phyloP scores from a whole-genome alignment of 1,140 invertebrate species.

The Conus ventricosus region DNA sequence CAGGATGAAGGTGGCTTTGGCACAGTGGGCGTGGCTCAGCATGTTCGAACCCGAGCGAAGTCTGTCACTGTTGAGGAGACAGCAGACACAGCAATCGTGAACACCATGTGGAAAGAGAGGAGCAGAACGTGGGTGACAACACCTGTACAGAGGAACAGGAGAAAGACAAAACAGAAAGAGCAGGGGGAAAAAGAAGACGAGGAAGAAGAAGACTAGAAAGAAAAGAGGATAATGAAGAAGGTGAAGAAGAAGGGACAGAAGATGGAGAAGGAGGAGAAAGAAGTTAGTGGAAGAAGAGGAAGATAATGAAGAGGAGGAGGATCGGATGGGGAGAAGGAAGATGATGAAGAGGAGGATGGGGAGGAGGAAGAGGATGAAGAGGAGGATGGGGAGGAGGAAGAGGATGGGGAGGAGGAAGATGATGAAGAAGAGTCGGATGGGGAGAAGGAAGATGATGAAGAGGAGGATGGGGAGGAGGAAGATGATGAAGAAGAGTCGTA shows the following conservation, averaged over 20 bases:
- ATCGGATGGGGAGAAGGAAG: not conserved
- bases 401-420: not conserved
- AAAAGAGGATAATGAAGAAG: too few relatives aligned
- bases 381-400: too few relatives aligned
- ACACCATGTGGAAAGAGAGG: too few relatives aligned
- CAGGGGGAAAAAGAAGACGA: too few relatives aligned
- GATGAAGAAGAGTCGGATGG: too few relatives aligned
- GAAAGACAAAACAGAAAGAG: too few relatives aligned
- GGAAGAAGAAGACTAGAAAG: too few relatives aligned
- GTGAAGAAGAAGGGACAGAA: not conserved
- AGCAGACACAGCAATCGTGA: not conserved
- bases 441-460: not conserved
- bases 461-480: not conserved
- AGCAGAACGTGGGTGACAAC: not conserved
- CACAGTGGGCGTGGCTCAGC: conserved; percentile 90
- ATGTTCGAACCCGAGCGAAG: conserved; percentile 92
- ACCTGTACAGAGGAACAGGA: not conserved
- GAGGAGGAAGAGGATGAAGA: too few relatives aligned
- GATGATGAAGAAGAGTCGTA: not conserved
- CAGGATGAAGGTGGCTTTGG: conserved; percentile 88
- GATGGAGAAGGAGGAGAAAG: not conserved
- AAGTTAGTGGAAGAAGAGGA: too few relatives aligned
- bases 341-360: too few relatives aligned
- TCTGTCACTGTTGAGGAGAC: conserved; percentile 81
- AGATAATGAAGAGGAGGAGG: too few relatives aligned